phyloP scores from a whole-genome alignment of 2,113 vertebrate species.

The Ageneiosus marmoratus region DNA sequence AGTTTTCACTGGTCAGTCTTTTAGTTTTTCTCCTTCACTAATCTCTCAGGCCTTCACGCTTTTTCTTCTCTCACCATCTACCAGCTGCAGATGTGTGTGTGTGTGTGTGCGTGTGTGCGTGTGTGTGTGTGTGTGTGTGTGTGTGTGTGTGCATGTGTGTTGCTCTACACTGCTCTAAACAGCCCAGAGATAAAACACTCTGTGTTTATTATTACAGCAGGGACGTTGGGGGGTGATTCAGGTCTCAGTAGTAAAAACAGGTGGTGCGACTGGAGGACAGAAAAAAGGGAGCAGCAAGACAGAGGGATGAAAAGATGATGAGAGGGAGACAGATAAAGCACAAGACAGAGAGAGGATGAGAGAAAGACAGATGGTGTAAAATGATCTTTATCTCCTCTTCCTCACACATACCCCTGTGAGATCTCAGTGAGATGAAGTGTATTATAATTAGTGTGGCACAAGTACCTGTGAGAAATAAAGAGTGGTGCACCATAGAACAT shows the following conservation, averaged over 20 bases:
- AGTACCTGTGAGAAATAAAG: not conserved
- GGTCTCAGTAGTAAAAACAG: constrained; percentile 45
- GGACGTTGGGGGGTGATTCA: constrained; percentile 50
- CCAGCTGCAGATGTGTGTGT: constrained; percentile 70
- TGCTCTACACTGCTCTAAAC: constrained; percentile 66
- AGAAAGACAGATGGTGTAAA: not conserved
- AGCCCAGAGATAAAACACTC: constrained; percentile 82
- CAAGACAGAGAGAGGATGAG: not conserved
- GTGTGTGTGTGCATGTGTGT: constrained; percentile 25
- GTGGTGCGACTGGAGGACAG: constrained; percentile 32
- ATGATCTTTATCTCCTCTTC: not conserved
- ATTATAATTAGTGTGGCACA: too few species aligned
- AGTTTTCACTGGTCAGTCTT: not conserved
- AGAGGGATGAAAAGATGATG: not conserved
- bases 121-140: constrained; percentile 20
- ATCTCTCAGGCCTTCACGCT: constrained; percentile 15
- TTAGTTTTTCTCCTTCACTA: constrained; percentile 53
- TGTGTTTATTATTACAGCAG: constrained; percentile 87
- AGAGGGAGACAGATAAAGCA: constrained; percentile 54
- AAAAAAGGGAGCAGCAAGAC: constrained; percentile 32
- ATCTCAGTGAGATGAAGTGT: not conserved
- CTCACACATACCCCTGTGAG: not conserved
- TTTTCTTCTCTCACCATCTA: constrained; percentile 9
- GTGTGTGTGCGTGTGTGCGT: constrained; percentile 48
- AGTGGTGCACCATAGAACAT: not conserved